A percentile compares a stretch with the other conserved stretches of the same genome.
phyloP scores from a whole-genome alignment of 2,797 vertebrate genomes.

The Pangasius djambal region DNA sequence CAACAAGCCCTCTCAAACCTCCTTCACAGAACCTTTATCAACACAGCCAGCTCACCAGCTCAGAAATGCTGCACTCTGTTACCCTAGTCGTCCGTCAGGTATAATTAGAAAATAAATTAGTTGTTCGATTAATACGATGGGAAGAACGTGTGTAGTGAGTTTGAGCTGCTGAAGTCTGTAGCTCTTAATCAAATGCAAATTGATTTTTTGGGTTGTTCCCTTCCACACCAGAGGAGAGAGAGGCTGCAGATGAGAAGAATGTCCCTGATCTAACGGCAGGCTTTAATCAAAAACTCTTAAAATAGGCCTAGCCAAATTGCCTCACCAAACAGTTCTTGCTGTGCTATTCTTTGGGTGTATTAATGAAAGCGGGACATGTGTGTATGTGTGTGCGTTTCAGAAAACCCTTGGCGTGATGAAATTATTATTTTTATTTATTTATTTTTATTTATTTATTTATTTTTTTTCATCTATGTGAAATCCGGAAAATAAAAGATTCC shows the following conservation, averaged over 20 bases:
- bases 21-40: slow-evolving; percentile 32
- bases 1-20: slow-evolving; percentile 17
- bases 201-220: slow-evolving; percentile 57
- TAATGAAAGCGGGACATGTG: not conserved
- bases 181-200: slow-evolving; percentile 63
- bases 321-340: slow-evolving; percentile 31
- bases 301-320: slow-evolving; percentile 44
- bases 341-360: slow-evolving; percentile 30
- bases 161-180: slow-evolving; percentile 40
- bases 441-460: too few relatives aligned
- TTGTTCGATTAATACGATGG: slow-evolving; percentile 55
- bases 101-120: slow-evolving; percentile 61
- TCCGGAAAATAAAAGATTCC: not conserved
- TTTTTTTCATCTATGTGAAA: not conserved
- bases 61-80: slow-evolving; percentile 31
- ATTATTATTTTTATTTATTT: too few relatives aligned
- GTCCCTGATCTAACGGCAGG: slow-evolving; percentile 36
- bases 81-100: slow-evolving; percentile 49
- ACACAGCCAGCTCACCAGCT: not conserved
- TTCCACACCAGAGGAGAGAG: slow-evolving; percentile 43
- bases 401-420: not conserved
- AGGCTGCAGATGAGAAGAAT: slow-evolving; percentile 49
- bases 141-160: slow-evolving; percentile 44
- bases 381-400: not conserved
- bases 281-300: slow-evolving; percentile 50